phyloP scores from a whole-genome alignment of 2,113 vertebrate genomes.

The Illadopsis cleaveri region DNA sequence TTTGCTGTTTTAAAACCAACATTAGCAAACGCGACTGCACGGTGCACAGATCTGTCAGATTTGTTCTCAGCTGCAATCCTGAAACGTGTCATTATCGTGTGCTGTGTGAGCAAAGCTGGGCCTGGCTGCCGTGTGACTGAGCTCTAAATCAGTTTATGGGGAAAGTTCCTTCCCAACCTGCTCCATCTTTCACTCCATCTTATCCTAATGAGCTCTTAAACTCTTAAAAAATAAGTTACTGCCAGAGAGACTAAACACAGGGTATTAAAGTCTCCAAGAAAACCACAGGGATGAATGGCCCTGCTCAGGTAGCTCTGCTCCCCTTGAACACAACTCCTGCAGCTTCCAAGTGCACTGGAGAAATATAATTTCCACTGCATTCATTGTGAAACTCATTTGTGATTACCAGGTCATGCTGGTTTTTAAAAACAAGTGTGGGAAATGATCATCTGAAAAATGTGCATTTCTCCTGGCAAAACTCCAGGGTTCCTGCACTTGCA shows the following conservation, averaged over 20 bases:
- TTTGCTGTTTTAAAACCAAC: conserved; percentile 43
- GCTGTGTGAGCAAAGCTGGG: conserved; percentile 51
- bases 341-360: conserved; percentile 41
- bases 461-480: neutral
- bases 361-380: conserved; percentile 39
- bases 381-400: conserved; percentile 44
- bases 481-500: neutral
- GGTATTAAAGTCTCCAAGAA: neutral
- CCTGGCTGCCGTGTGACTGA: conserved; percentile 16
- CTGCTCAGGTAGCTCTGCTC: conserved; percentile 37
- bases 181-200: conserved; percentile 31
- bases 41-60: conserved; percentile 14
- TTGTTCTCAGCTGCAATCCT: conserved; percentile 33
- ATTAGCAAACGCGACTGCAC: neutral
- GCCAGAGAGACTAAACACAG: neutral
- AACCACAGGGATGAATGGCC: neutral
- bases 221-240: conserved; percentile 26
- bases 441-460: conserved; percentile 5
- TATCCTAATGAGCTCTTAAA: conserved; percentile 20
- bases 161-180: neutral
- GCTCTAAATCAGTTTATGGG: conserved; percentile 23
- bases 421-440: neutral
- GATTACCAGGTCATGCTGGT: neutral
- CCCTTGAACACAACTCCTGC: conserved; percentile 42
- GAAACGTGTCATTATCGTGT: neutral